Evolutionary conservation across 1,140 invertebrate genomes (phyloP), one percentile per base, ranked within the genome.

Genomic region (Heterodera schachtii): DNA sequence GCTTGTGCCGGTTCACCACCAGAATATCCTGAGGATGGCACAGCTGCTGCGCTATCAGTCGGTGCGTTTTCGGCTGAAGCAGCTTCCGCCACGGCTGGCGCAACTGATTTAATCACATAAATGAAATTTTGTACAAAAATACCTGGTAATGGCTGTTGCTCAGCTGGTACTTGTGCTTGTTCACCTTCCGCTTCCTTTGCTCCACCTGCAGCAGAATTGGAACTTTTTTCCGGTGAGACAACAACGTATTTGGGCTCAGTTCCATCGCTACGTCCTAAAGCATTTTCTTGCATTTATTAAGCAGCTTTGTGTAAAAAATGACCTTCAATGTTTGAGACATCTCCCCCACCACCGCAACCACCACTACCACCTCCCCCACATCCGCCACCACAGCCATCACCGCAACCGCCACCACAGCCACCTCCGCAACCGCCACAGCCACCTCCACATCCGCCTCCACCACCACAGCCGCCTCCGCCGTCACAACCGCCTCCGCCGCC

Each of bases 181-280:
- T n/a, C 77, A 66, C 76, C 60, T 46, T 82, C 76, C 8, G 75
- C 66, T 78, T 60, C 52, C 7, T 5, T 8, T 52, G 3, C 16
- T 52, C 52, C 52, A 31, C 31, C 31, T 31, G 31, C 31, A 31
- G 31, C 31, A 52, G 52, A 52, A 52, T 52, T 52, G 52, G 52
- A 52, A 8, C 9, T 11, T 52, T 52, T 84, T 75, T 86, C 75
- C 5, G 86, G 84, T 0, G 86, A 80, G 19, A 86, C 86, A 57
- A 86, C 85, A 60, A 86, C 84, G 70, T 86, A 86, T 66, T 83
- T 87, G 44, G 85, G 81, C 44, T 80, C 81, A 49, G 84, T 86
- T 71, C 77, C 76, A 3, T 41, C 31, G n/a, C 75, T 77, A 11
- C 76, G 43, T 13, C 76, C 77, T 64, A 19, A 64, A 64, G 19